Base-by-base conservation (phyloP, 2,797 vertebrate genomes). In the Nothura maculosa region DNA sequence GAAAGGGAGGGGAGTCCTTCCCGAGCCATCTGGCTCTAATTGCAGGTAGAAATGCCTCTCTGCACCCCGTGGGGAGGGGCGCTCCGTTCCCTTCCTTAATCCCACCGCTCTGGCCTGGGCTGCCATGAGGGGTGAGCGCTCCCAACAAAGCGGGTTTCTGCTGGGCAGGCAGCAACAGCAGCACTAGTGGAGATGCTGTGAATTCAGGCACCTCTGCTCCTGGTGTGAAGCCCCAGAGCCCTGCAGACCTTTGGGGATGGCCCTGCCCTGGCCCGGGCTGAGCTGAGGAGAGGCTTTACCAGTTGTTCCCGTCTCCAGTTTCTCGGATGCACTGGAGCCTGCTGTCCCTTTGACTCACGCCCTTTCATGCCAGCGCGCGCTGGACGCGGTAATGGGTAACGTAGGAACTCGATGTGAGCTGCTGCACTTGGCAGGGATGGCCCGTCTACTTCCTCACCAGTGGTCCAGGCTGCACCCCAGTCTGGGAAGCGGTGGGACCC, bases 1-100 rank as follows among this genome's bases (percentile, higher is more conserved):
- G 94, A 97, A 98, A 97, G 97, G 96, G 94, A 97, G 97, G 92
- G 82, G 95, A 97, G 95, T 96, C 96, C 89, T 95, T 96, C 95
- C 94, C 87, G 81, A 96, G 94, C 97, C 97, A 97, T 97, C 97
- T 98, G 97, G 97, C 95, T 97, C 95, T 97, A 97, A 97, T 97
- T 98, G 97, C 96, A 97, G 96, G 95, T 97, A 97, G 95, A 97
- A 96, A 95, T 95, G 96, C 95, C 79, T 91, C 81, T 96, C 83
- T 54, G 61, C 70, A 9, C 95, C 86, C 87, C 11, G 3, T 73
- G 70, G 90, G 94, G 88, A 93, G 94, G 86, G 91, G 76, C 64
- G 75, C 3, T 36, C 89, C 25, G 6, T 25, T 48, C 54, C 85
- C 78, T 80, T 90, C 64, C 6, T 89, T 96, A 96, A 96, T 95